phyloP scores from a whole-genome alignment of 2,797 vertebrate species.

The Bothrops alternatus region DNA sequence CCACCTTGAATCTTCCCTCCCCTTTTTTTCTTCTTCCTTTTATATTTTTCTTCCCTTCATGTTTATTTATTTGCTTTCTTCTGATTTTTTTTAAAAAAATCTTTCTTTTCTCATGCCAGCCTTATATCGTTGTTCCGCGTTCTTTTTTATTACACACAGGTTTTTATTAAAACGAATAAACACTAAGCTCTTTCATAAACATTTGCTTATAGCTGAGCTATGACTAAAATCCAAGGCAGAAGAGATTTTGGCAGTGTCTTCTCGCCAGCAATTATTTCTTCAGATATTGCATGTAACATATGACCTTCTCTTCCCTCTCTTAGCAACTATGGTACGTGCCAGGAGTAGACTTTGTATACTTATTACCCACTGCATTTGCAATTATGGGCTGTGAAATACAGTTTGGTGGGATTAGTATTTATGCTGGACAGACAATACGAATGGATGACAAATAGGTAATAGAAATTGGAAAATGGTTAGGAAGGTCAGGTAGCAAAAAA shows the following conservation, averaged over 20 bases:
- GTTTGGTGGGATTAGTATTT: background rate
- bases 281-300: background rate
- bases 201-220: background rate
- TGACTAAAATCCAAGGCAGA: constrained; percentile 14
- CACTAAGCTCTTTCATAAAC: background rate
- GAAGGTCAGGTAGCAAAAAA: background rate
- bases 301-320: constrained; percentile 39
- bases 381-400: background rate
- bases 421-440: background rate
- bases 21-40: constrained; percentile 40
- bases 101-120: background rate
- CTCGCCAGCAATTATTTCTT: constrained; percentile 24
- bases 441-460: background rate
- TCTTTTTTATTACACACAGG: constrained; percentile 28
- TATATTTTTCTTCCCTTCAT: constrained; percentile 55
- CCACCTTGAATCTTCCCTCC: constrained; percentile 56
- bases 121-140: constrained; percentile 40
- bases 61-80: constrained; percentile 37
- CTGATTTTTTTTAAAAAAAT: background rate
- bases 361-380: background rate
- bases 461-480: background rate
- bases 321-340: background rate
- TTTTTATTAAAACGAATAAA: constrained; percentile 18
- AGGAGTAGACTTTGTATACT: background rate
- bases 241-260: constrained; percentile 29